A percentile compares a stretch with the other conserved stretches of the same genome.
phyloP scores from a whole-genome alignment of 2,113 vertebrate species.

The Sphyrna mokarran region DNA sequence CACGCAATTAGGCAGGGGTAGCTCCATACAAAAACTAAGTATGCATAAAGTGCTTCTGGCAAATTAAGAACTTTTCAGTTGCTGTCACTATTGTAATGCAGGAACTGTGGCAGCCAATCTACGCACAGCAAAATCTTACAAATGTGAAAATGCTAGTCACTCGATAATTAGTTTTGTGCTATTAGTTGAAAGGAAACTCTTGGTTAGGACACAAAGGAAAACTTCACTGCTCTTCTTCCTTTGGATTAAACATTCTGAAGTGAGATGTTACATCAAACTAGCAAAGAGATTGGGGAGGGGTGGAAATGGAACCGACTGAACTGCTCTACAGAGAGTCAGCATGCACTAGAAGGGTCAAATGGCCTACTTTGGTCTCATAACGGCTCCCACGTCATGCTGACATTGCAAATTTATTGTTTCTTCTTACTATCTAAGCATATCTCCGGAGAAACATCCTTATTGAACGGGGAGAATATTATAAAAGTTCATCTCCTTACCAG shows the following conservation, averaged over 20 bases:
- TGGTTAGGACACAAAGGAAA: background rate
- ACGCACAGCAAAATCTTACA: background rate
- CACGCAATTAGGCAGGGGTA: background rate
- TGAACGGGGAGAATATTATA: background rate
- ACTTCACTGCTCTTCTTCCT: background rate
- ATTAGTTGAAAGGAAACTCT: background rate
- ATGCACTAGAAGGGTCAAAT: background rate
- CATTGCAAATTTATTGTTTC: background rate
- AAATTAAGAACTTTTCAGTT: background rate
- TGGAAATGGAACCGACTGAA: background rate
- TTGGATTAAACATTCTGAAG: background rate
- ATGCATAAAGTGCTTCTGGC: background rate
- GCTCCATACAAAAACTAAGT: background rate
- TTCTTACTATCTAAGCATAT: background rate
- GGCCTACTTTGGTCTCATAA: background rate
- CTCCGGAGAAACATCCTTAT: background rate
- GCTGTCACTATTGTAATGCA: background rate
- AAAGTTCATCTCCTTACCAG: slow-evolving; percentile 64
- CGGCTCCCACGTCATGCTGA: background rate
- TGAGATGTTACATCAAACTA: background rate
- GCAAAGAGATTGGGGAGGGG: background rate
- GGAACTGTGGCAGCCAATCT: background rate
- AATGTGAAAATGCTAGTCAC: background rate
- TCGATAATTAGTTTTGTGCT: background rate
- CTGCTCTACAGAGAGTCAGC: background rate